Base-by-base conservation (phyloP, 2,797 vertebrate species). In the Ispidina picta region DNA sequence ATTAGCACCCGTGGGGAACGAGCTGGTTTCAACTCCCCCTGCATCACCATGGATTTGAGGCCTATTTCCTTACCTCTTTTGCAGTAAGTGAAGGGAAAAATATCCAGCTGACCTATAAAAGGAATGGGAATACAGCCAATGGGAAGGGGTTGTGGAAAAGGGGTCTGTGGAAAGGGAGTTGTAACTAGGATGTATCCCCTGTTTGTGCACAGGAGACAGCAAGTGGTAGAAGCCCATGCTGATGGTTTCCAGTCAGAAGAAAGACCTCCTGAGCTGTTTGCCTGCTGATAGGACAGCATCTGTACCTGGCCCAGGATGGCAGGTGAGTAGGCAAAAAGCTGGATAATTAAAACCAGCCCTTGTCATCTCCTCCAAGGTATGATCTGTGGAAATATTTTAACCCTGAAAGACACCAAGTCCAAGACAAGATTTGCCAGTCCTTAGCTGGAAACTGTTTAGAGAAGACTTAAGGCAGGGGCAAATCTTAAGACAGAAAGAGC, bases 1-100 rank as follows among this genome's bases (percentile, higher is more conserved):
- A 70, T 88, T 94, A 91, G 66, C 91, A 70, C 22, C 15, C 1
- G 0, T 66, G 26, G 66, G 68, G 55, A 89, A 59, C 52, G 48
- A 63, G 64, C 83, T 82, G 63, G 82, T 95, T 88, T 66, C 86
- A 73, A 10, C 60, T 86, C 18, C 20, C n/a, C 49, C 52, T 66
- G 31, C 28, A 83, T 81, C 79, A 49, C 77, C 84, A 35, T 91
- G 80, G 63, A 66, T 93, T 95, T 66, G 52, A 88, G 44, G 35
- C 37, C 75, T 76, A 70, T 51, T 83, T 83, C 69, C 63, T 86
- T 88, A 35, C 77, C 41, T 81, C 74, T 89, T 70, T 81, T 63
- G 76, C 0, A 0, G 70, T 54, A 81, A 81, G 73, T 70, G 82
- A 87, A 89, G 52, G 48, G 73, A 29, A 56, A 94, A 83, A 85